phyloP scores from a whole-genome alignment of 2,113 vertebrate genomes.

The Cygnus atratus region DNA sequence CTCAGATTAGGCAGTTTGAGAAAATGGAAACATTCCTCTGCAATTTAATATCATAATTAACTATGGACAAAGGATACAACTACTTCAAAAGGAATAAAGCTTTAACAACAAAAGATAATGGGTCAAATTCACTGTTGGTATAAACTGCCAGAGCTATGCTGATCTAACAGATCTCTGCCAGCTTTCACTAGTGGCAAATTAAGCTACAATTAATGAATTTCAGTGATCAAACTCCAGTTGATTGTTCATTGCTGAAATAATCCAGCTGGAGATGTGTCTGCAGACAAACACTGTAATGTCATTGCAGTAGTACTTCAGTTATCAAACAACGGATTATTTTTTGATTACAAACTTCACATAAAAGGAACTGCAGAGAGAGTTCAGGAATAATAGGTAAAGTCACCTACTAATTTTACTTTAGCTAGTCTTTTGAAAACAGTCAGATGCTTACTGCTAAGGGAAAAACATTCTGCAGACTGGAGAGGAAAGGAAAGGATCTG shows the following conservation, averaged over 20 bases:
- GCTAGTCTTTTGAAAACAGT: not conserved
- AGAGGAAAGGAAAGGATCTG: not conserved
- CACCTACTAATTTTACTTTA: not conserved
- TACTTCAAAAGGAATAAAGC: conserved; percentile 49
- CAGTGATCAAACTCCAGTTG: conserved; percentile 54
- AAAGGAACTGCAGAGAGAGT: not conserved
- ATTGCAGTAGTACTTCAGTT: conserved; percentile 4
- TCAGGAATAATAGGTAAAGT: not conserved
- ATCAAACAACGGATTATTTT: not conserved
- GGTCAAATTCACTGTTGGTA: conserved; percentile 40
- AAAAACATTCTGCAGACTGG: not conserved
- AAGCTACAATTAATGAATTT: conserved; percentile 66
- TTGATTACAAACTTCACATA: not conserved
- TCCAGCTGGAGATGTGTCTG: conserved; percentile 6
- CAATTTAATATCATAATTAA: conserved; percentile 76
- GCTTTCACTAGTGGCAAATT: conserved; percentile 60
- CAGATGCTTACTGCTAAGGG: not conserved
- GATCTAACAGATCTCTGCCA: conserved; percentile 27
- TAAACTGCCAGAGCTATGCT: conserved; percentile 23
- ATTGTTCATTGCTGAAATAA: conserved; percentile 53
- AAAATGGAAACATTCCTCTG: conserved; percentile 68
- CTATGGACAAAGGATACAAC: conserved; percentile 42
- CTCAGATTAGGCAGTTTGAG: conserved; percentile 65
- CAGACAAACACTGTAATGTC: not conserved
- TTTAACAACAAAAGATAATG: conserved; percentile 62